These are phyloP conservation scores for Sebastes hopkinsi DNA, from an alignment of 2,797 vertebrate species.

Conservation along the genomic window DNA sequence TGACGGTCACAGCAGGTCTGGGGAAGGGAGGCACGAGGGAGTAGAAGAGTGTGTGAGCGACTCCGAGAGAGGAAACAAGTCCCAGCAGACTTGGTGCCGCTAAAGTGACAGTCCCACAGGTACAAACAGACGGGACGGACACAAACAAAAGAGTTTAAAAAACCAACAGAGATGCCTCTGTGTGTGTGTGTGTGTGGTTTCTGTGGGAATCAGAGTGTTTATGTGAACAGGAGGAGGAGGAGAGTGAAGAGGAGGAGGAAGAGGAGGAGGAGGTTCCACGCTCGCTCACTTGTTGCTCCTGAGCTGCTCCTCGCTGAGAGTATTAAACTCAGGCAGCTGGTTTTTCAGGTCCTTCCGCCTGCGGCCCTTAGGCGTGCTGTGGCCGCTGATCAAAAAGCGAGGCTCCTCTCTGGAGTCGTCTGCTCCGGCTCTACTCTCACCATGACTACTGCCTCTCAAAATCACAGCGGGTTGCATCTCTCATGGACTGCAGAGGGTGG, in stretches of 20 bases:
- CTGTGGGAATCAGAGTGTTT: conserved; percentile 49
- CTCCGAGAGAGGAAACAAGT: conserved; percentile 1
- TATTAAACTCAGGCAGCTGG: conserved; percentile 76
- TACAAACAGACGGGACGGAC: background rate
- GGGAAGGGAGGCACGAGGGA: background rate
- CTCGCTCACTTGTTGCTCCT: conserved; percentile 19
- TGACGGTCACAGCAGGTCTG: conserved; percentile 12
- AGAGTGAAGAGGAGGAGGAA: conserved; percentile 31
- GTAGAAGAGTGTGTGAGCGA: background rate
- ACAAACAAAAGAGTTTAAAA: background rate
- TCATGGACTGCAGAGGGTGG: background rate
- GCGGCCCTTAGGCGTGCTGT: conserved; percentile 67
- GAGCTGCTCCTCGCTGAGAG: conserved; percentile 31
- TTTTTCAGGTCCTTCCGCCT: conserved; percentile 83
- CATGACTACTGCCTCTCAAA: conserved; percentile 16
- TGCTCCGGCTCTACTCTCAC: background rate
- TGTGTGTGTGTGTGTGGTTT: background rate
- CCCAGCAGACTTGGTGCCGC: background rate
- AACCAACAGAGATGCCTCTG: background rate
- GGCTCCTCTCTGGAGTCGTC: conserved; percentile 15
- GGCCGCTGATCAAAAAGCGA: conserved; percentile 46
- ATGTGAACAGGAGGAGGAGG: conserved; percentile 34
- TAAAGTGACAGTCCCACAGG: conserved; percentile 19
- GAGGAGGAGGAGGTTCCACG: conserved; percentile 45
- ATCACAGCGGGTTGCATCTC: conserved; percentile 7